These are phyloP conservation scores for Podocnemis expansa DNA, from an alignment of 2,113 vertebrate species.

Conservation along the genomic window DNA sequence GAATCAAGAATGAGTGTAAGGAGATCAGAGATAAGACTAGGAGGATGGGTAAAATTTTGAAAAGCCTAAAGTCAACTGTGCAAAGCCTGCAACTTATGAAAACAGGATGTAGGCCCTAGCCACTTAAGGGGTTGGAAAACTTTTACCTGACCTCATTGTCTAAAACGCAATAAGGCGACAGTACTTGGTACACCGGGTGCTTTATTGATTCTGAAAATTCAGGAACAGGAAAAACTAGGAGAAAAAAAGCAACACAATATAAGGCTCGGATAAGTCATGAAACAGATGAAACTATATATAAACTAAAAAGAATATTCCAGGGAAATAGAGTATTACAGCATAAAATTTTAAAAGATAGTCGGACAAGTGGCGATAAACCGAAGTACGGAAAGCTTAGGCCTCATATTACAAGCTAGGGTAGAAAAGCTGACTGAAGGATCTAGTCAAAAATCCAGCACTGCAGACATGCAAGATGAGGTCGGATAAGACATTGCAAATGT, in stretches of 20 bases:
- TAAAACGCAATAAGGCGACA: neutral
- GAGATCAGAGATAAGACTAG: neutral
- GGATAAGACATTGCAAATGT: neutral
- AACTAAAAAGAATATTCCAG: neutral
- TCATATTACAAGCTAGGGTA: neutral
- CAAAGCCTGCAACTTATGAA: neutral
- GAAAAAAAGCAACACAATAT: neutral
- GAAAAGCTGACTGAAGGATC: neutral
- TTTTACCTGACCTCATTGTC: neutral
- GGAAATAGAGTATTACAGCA: neutral
- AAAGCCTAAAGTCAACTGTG: neutral
- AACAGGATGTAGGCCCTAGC: conserved; percentile 16
- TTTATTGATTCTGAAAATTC: neutral
- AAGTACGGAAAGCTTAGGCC: neutral
- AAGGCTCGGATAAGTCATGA: neutral
- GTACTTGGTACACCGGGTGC: neutral
- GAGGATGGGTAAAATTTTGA: neutral
- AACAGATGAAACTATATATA: neutral
- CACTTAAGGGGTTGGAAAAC: neutral
- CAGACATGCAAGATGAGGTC: neutral
- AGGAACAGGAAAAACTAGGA: neutral
- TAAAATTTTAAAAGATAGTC: neutral
- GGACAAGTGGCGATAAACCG: neutral
- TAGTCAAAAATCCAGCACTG: neutral
- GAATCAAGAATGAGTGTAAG: rapidly evolving